phyloP scores from a whole-genome alignment of 2,888 invertebrate species.

The Eilema griseolum region DNA sequence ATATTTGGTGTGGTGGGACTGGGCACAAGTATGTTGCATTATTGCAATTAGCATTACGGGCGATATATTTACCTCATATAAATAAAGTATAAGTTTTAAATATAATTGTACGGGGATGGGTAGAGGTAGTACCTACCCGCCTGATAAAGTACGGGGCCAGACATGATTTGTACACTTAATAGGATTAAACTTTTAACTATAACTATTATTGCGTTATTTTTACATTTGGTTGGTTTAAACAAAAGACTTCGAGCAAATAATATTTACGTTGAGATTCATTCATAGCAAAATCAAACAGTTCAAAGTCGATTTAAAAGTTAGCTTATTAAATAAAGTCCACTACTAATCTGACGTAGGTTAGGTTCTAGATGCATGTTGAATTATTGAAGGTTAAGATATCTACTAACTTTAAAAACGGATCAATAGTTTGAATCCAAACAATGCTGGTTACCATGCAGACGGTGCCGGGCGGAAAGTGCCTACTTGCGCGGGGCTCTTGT shows the following conservation, averaged over 20 bases:
- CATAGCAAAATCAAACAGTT: neutral
- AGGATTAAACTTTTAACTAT: neutral
- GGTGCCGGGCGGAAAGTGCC: slow-evolving; percentile 68
- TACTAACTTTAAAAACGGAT: slow-evolving; percentile 64
- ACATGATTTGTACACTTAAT: slow-evolving; percentile 11
- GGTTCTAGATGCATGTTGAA: slow-evolving; percentile 1
- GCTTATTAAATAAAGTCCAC: neutral
- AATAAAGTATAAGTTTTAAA: slow-evolving; percentile 46
- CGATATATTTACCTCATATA: slow-evolving; percentile 30
- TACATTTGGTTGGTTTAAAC: neutral
- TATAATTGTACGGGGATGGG: slow-evolving; percentile 35
- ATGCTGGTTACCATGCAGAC: slow-evolving; percentile 80
- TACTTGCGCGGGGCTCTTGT: slow-evolving; percentile 76
- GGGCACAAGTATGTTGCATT: slow-evolving; percentile 54
- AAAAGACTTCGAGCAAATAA: neutral
- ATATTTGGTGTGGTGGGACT: slow-evolving; percentile 52
- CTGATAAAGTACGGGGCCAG: slow-evolving; percentile 37
- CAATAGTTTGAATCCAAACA: slow-evolving; percentile 82
- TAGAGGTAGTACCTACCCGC: slow-evolving; percentile 33
- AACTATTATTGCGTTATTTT: too few relatives aligned
- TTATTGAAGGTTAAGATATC: slow-evolving; percentile 37
- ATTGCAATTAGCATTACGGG: slow-evolving; percentile 33
- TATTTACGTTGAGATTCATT: neutral
- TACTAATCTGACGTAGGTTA: neutral
- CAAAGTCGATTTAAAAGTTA: neutral